Evolutionary conservation across 1,140 invertebrate species (phyloP).

Genomic region (Orchesella cincta): DNA sequence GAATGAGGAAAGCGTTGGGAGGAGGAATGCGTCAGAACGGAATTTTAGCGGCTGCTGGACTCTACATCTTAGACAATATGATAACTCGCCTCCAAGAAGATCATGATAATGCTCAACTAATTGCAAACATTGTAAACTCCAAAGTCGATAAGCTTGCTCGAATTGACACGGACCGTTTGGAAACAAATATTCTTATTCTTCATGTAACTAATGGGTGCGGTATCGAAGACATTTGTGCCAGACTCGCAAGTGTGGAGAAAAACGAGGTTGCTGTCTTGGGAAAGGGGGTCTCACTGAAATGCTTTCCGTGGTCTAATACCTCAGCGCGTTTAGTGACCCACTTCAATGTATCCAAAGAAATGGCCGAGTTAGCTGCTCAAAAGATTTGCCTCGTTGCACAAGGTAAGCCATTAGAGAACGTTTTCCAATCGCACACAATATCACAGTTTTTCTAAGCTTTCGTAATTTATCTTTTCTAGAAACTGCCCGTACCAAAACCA

Average conservation of each 20-base stretch:
- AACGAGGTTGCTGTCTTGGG: constrained; percentile 57
- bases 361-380: constrained; percentile 65
- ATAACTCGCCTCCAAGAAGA: constrained; percentile 71
- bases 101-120: constrained; percentile 68
- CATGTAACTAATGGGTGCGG: constrained; percentile 62
- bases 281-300: constrained; percentile 61
- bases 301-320: constrained; percentile 60
- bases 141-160: constrained; percentile 56
- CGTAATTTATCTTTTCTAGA: no score
- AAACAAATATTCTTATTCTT: constrained; percentile 79
- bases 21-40: constrained; percentile 91
- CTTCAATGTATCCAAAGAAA: constrained; percentile 66
- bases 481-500: no score
- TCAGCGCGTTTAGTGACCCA: constrained; percentile 68
- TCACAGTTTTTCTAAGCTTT: no score
- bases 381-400: constrained; percentile 64
- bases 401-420: no score
- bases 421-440: no score
- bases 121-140: constrained; percentile 69
- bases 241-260: constrained; percentile 62
- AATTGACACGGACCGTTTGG: constrained; percentile 67
- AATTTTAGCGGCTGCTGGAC: constrained; percentile 81
- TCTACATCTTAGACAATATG: constrained; percentile 76
- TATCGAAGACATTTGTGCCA: constrained; percentile 62
- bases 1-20: constrained; percentile 81